Percentiles rank a stretch among this genome's conserved stretches.
These are phyloP conservation scores for Sitophilus oryzae DNA, from an alignment of 1,140 invertebrate species.

Conservation along the genomic window DNA sequence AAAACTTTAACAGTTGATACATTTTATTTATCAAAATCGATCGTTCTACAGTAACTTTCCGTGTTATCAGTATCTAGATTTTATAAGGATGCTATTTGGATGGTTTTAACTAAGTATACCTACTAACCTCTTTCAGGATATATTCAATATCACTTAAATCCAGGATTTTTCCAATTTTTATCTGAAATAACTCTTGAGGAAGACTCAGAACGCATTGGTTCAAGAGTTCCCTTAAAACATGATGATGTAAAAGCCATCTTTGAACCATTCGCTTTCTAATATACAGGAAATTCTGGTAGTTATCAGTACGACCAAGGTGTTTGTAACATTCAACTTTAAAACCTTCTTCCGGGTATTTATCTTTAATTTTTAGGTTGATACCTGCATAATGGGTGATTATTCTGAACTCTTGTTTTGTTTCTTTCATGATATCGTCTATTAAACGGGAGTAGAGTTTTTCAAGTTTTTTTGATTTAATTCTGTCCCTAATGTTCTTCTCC, in stretches of 20 bases:
- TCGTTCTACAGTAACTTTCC: no score
- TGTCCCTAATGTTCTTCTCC: conserved; percentile 26
- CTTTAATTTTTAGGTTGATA: conserved; percentile 21
- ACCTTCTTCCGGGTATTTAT: conserved; percentile 10
- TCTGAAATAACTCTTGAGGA: conserved; percentile 37
- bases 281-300: conserved; percentile 51
- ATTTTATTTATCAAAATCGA: no score
- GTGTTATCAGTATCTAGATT: neutral
- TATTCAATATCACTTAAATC: conserved; percentile 49
- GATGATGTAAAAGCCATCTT: conserved; percentile 53
- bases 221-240: conserved; percentile 54
- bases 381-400: conserved; percentile 26
- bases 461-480: conserved; percentile 21
- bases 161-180: conserved; percentile 42
- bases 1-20: no score
- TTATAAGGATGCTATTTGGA: neutral
- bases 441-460: conserved; percentile 21
- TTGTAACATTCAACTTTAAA: conserved; percentile 43
- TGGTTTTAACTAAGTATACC: neutral
- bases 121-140: conserved; percentile 34
- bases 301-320: conserved; percentile 51
- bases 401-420: conserved; percentile 25
- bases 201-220: conserved; percentile 50
- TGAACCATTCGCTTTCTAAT: conserved; percentile 51
- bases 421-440: conserved; percentile 27